Conservation (phyloP, 2,113 vertebrate species). For the Saguinus imperator region DNA sequence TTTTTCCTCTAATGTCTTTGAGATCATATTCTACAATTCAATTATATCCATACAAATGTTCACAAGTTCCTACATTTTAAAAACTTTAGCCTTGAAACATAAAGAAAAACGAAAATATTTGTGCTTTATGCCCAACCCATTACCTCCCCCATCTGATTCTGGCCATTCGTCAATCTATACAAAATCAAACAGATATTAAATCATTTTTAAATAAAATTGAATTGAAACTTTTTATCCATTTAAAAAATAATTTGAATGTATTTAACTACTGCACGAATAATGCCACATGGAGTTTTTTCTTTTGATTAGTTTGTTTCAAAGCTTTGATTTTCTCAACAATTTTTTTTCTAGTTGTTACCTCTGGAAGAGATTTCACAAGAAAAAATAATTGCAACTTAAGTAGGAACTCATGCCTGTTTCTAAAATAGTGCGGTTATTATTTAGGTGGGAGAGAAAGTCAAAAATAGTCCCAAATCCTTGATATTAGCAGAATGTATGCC, state of each 20-base stretch:
- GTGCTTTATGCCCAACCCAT: neutral
- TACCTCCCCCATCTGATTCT: neutral
- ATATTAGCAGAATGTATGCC: neutral
- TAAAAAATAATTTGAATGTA: neutral
- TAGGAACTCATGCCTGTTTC: neutral
- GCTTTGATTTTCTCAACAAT: neutral
- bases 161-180: neutral
- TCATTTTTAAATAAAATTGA: conserved; percentile 6
- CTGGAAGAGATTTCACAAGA: neutral
- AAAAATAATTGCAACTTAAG: conserved; percentile 27
- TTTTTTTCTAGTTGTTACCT: neutral
- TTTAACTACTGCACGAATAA: neutral
- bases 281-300: neutral
- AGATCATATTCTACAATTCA: neutral
- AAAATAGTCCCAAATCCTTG: neutral
- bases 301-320: conserved; percentile 39
- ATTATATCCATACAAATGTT: neutral
- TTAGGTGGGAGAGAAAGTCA: neutral
- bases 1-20: neutral
- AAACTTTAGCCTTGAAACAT: neutral
- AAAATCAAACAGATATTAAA: neutral
- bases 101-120: neutral
- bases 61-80: neutral
- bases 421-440: neutral
- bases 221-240: neutral